phyloP scores from a whole-genome alignment of 2,888 invertebrate genomes.

The Philereme vetulata region DNA sequence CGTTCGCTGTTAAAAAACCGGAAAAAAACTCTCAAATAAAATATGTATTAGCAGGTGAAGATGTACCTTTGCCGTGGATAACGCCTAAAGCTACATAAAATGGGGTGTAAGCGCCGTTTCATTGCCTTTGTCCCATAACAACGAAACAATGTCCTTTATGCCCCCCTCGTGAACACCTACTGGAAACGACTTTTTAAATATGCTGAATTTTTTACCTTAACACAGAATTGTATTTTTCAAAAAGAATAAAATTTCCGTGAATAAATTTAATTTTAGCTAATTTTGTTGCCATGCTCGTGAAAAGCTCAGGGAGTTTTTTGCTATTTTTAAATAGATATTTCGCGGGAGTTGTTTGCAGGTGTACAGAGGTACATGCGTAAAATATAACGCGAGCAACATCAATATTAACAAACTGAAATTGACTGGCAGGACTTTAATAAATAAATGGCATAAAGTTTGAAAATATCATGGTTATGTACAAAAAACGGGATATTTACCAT shows the following conservation, averaged over 20 bases:
- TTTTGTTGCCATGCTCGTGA: not conserved
- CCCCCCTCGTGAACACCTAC: constrained; percentile 36
- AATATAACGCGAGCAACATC: too few relatives aligned
- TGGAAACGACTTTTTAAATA: constrained; percentile 43
- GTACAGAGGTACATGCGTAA: too few relatives aligned
- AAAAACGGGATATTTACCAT: too few relatives aligned
- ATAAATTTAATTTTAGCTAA: constrained; percentile 8
- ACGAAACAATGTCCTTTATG: constrained; percentile 39
- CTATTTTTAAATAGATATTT: too few relatives aligned
- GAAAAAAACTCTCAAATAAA: constrained; percentile 6
- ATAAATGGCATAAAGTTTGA: too few relatives aligned
- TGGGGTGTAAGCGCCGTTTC: constrained; percentile 32
- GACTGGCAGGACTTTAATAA: too few relatives aligned
- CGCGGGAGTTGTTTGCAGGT: too few relatives aligned
- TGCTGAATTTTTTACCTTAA: constrained; percentile 37
- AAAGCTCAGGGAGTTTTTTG: not conserved
- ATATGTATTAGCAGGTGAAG: constrained; percentile 12
- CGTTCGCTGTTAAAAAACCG: too few relatives aligned
- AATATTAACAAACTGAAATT: too few relatives aligned
- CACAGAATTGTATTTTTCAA: constrained; percentile 20
- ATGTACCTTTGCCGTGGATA: constrained; percentile 18
- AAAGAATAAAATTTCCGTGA: constrained; percentile 4
- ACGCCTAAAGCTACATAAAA: constrained; percentile 24
- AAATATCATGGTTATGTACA: too few relatives aligned
- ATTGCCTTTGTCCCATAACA: constrained; percentile 35